Evolutionary conservation across 1,140 invertebrate species (phyloP).

Genomic region (Drosophila orena): DNA sequence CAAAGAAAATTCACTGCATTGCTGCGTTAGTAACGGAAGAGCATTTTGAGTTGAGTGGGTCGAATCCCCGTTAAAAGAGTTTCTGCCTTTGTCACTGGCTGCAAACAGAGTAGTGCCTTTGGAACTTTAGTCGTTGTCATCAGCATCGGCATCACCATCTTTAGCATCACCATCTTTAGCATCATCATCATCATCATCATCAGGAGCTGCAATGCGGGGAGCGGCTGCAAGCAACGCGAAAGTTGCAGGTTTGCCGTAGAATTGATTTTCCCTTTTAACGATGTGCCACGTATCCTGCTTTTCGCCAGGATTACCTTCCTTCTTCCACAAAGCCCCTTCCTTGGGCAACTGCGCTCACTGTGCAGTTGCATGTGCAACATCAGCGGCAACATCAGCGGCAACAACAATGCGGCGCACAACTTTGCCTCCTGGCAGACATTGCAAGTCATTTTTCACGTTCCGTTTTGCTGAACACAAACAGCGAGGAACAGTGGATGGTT

Average conservation of each 20-base stretch:
- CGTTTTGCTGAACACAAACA: constrained; percentile 9
- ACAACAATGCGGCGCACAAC: constrained; percentile 49
- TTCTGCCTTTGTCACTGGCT: not conserved
- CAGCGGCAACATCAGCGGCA: constrained; percentile 47
- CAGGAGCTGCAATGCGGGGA: constrained; percentile 25
- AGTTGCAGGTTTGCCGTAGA: constrained; percentile 27
- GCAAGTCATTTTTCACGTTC: constrained; percentile 48
- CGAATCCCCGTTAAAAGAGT: not conserved
- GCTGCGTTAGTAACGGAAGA: no score
- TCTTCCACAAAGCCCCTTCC: not conserved
- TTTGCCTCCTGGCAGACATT: constrained; percentile 45
- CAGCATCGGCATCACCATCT: constrained; percentile 35
- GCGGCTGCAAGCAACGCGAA: constrained; percentile 30
- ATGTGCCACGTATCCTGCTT: constrained; percentile 14
- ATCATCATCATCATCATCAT: constrained; percentile 25
- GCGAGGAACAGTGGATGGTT: constrained; percentile 16
- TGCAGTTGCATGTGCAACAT: constrained; percentile 55
- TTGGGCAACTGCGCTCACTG: constrained; percentile 14
- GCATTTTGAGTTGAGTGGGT: not conserved
- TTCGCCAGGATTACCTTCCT: not conserved
- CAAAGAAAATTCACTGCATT: no score
- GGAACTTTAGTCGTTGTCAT: constrained; percentile 14
- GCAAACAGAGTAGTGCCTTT: not conserved
- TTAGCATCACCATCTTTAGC: constrained; percentile 26
- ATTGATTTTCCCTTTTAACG: constrained; percentile 60